Evolutionary conservation across 1,140 invertebrate genomes (phyloP).

Genomic region (Drosophila parvula): DNA sequence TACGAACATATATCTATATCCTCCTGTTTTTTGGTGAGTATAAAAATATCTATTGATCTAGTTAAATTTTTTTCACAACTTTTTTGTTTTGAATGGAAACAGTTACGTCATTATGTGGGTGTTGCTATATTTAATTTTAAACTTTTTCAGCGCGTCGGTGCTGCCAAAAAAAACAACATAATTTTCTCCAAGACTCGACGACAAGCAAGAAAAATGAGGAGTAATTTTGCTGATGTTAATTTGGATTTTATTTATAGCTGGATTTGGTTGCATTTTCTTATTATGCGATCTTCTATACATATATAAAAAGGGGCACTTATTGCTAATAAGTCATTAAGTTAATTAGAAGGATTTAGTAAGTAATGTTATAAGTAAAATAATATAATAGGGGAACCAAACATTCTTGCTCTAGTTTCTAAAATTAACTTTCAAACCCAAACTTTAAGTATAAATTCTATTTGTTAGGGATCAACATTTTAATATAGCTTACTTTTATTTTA

Average conservation of each 20-base stretch:
- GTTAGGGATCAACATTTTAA: no score
- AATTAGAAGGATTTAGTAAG: background rate
- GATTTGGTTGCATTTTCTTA: slow-evolving; percentile 5
- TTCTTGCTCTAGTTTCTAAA: no score
- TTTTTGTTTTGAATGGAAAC: slow-evolving; percentile 66
- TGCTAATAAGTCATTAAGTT: background rate
- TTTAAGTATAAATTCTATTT: no score
- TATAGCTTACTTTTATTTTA: no score
- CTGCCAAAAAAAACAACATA: slow-evolving; percentile 15
- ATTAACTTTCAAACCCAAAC: no score
- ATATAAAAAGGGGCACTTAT: background rate
- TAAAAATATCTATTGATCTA: slow-evolving; percentile 25
- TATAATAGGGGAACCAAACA: background rate
- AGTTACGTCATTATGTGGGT: slow-evolving; percentile 69
- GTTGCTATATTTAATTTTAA: slow-evolving; percentile 58
- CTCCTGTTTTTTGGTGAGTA: slow-evolving; percentile 3
- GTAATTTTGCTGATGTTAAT: slow-evolving; percentile 20
- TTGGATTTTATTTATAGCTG: slow-evolving; percentile 31
- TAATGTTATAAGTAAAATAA: background rate
- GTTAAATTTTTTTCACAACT: slow-evolving; percentile 10
- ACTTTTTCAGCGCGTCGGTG: slow-evolving; percentile 6
- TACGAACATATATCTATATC: background rate
- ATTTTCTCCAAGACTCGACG: slow-evolving; percentile 43
- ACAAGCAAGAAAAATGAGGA: slow-evolving; percentile 8
- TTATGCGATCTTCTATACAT: background rate